Conservation (phyloP, 2,113 vertebrate species). For the Pseudorasbora parva region DNA sequence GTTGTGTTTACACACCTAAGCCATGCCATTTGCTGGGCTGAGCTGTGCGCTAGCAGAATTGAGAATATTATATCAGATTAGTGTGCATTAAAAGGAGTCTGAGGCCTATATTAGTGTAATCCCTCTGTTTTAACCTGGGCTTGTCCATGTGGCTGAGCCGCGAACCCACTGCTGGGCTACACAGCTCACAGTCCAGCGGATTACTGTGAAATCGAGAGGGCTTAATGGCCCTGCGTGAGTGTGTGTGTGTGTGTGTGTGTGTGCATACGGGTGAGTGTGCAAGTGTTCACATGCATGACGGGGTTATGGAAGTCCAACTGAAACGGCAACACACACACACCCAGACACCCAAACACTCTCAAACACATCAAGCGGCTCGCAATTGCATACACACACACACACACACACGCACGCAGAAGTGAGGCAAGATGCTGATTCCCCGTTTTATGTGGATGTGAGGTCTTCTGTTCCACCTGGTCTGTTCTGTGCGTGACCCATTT, state of each 20-base stretch:
- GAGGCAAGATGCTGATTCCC: slow-evolving; percentile 36
- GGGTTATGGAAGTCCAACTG: slow-evolving; percentile 43
- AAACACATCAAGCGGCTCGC: slow-evolving; percentile 7
- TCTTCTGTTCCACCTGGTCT: slow-evolving; percentile 38
- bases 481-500: slow-evolving; percentile 21
- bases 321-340: slow-evolving; percentile 25
- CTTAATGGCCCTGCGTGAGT: slow-evolving; percentile 41
- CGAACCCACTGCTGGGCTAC: slow-evolving; percentile 37
- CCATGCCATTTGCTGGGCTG: slow-evolving; percentile 46
- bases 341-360: too few relatives aligned
- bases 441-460: slow-evolving; percentile 27
- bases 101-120: slow-evolving; percentile 64
- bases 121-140: slow-evolving; percentile 58
- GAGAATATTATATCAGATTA: slow-evolving; percentile 67
- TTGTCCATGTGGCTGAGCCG: slow-evolving; percentile 35
- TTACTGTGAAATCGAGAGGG: slow-evolving; percentile 60
- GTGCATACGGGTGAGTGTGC: slow-evolving; percentile 2
- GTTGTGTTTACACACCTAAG: slow-evolving; percentile 47
- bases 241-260: slow-evolving; percentile 34
- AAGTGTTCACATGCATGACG: slow-evolving; percentile 43
- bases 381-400: slow-evolving; percentile 33
- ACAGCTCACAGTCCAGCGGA: slow-evolving; percentile 49
- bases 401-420: slow-evolving; percentile 1
- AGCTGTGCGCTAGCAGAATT: slow-evolving; percentile 51
- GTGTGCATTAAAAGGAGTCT: slow-evolving; percentile 62